Evolutionary conservation across 23 tunicate species (phyloP), one percentile per base, ranked within the genome.

Genomic region (Ciona savignyi): DNA sequence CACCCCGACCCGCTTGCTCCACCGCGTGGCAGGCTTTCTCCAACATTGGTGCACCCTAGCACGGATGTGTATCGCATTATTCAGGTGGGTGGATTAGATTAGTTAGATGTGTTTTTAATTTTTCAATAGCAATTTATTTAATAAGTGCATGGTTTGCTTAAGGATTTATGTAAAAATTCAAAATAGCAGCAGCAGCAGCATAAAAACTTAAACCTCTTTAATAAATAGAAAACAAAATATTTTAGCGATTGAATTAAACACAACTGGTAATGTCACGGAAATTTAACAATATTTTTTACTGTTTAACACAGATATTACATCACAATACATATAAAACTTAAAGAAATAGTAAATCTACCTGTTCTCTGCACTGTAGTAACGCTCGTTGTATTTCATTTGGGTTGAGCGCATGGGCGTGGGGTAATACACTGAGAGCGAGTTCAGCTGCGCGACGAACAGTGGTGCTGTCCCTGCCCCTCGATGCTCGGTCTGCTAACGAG

Each of bases 1-100:
- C 91, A n/a, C 97, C 85, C 62, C 87, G 65, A 28, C 97, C 96
- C 71, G 97, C 90, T 72, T 84, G 91, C 71, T 84, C 97, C 35
- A 91, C 86, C 34, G 93, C 99, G 65, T 90, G 73, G 35, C 87
- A 90, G 2, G 95, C 99, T 71, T 88, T 95, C 66, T 87, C 95
- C 30, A 95, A 66, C 95, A 95, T 95, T 25, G 83, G 51, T 34
- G 83, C 68, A 0, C 95, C 91, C 97, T 91, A 70, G 1, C 27
- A n/a, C n/a, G n/a, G n/a, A n/a, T n/a, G n/a, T n/a, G n/a, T n/a
- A n/a, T n/a, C n/a, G n/a, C n/a, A n/a, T n/a, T n/a, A n/a, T n/a
- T n/a, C n/a, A n/a, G n/a, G n/a, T n/a, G n/a, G n/a, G n/a, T n/a
- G n/a, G n/a, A n/a, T n/a, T n/a, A n/a, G n/a, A n/a, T n/a, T n/a